phyloP scores from a whole-genome alignment of 2,797 vertebrate species.

The Rhadinocentrus ornatus region DNA sequence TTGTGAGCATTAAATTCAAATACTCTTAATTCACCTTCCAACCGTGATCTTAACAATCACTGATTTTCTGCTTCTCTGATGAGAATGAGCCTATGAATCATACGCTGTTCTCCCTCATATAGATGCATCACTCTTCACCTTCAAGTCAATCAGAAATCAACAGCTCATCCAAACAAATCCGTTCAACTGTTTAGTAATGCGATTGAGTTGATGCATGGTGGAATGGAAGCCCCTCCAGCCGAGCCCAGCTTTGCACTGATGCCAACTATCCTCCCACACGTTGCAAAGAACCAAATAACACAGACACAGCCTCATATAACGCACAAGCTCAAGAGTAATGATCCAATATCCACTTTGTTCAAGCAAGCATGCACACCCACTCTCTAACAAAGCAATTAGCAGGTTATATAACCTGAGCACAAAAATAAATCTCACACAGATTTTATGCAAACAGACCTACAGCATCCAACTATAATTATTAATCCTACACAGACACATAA shows the following conservation, averaged over 20 bases:
- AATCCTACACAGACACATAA: not conserved
- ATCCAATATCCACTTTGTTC: slow-evolving; percentile 48
- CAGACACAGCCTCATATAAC: slow-evolving; percentile 24
- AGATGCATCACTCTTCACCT: slow-evolving; percentile 37
- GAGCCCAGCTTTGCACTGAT: slow-evolving; percentile 26
- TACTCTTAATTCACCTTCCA: slow-evolving; percentile 24
- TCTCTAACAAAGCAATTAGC: slow-evolving; percentile 59
- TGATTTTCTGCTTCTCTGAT: slow-evolving; percentile 54
- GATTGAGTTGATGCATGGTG: slow-evolving; percentile 31
- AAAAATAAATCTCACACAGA: slow-evolving; percentile 39
- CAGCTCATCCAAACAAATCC: slow-evolving; percentile 34
- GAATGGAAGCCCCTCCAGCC: slow-evolving; percentile 28
- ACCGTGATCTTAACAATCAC: slow-evolving; percentile 23
- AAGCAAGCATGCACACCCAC: slow-evolving; percentile 31
- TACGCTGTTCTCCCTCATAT: slow-evolving; percentile 16
- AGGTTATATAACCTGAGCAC: slow-evolving; percentile 52
- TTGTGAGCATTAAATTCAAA: slow-evolving; percentile 13
- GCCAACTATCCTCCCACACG: slow-evolving; percentile 57
- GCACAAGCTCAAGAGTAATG: slow-evolving; percentile 42
- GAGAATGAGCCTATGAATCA: slow-evolving; percentile 43
- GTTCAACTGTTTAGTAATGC: slow-evolving; percentile 38
- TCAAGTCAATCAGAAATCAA: slow-evolving; percentile 53
- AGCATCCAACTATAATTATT: slow-evolving; percentile 30
- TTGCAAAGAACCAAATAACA: slow-evolving; percentile 48
- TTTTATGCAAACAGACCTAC: slow-evolving; percentile 27